A percentile compares a stretch with the other conserved stretches of the same genome.
Evolutionary conservation across 2,113 vertebrate species (phyloP).

Genomic region (Arenaria interpres): DNA sequence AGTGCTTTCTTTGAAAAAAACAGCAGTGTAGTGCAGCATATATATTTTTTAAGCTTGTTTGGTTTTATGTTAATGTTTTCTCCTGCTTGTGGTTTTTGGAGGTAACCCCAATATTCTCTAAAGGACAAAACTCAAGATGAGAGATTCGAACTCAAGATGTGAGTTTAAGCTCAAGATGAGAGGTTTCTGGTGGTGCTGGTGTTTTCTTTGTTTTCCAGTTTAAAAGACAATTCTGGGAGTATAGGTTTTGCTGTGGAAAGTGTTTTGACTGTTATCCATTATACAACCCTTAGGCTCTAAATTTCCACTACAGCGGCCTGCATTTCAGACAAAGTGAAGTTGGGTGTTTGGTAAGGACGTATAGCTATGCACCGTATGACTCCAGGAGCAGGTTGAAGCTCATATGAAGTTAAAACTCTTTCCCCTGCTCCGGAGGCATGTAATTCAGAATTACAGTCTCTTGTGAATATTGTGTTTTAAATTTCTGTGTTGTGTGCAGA

Average conservation of each 20-base stretch:
- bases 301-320: neutral
- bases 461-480: neutral
- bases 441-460: neutral
- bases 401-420: neutral
- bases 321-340: neutral
- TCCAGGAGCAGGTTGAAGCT: neutral
- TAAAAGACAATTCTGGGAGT: neutral
- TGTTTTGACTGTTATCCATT: neutral
- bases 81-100: neutral
- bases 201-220: constrained; percentile 7
- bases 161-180: neutral
- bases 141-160: neutral
- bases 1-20: neutral
- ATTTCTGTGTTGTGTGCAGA: neutral
- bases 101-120: neutral
- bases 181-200: neutral
- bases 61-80: neutral
- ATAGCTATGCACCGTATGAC: neutral
- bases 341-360: neutral
- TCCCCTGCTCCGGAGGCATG: neutral
- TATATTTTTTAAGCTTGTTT: neutral
- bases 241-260: neutral
- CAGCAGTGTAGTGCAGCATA: neutral
- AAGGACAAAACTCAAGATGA: neutral
- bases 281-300: neutral